Evolutionary conservation across 2,888 invertebrate species (phyloP).

Genomic region (Catocala nupta): DNA sequence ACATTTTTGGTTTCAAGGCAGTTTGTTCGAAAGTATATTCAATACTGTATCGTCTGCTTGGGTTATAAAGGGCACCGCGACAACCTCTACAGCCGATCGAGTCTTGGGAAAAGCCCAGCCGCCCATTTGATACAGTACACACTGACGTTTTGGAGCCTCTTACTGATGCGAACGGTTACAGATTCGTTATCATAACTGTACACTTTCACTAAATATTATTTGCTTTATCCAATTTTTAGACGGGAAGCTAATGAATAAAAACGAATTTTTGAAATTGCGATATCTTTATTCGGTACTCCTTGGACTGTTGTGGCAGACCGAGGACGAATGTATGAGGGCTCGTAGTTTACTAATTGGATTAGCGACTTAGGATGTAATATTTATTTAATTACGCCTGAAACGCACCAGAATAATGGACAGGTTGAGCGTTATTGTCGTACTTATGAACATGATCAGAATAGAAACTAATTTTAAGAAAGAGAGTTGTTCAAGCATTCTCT

Average conservation of each 20-base stretch:
- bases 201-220: not conserved
- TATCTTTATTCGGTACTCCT: not conserved
- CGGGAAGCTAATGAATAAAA: not conserved
- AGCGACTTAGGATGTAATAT: not conserved
- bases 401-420: conserved; percentile 41
- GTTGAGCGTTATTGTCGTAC: conserved; percentile 38
- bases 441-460: conserved; percentile 16
- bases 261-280: not conserved
- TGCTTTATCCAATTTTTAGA: not conserved
- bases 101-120: not conserved
- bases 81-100: not conserved
- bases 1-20: too few relatives aligned
- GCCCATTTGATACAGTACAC: not conserved
- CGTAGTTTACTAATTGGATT: not conserved
- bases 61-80: not conserved
- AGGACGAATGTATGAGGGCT: not conserved
- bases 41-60: too few relatives aligned
- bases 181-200: not conserved
- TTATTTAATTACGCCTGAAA: conserved; percentile 36
- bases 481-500: not conserved
- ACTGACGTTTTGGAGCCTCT: not conserved
- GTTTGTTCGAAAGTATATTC: too few relatives aligned
- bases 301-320: not conserved
- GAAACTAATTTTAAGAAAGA: conserved; percentile 11
- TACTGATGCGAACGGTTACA: not conserved